Evolutionary conservation across 2,113 vertebrate genomes (phyloP).

Genomic region (Pao palembangensis): DNA sequence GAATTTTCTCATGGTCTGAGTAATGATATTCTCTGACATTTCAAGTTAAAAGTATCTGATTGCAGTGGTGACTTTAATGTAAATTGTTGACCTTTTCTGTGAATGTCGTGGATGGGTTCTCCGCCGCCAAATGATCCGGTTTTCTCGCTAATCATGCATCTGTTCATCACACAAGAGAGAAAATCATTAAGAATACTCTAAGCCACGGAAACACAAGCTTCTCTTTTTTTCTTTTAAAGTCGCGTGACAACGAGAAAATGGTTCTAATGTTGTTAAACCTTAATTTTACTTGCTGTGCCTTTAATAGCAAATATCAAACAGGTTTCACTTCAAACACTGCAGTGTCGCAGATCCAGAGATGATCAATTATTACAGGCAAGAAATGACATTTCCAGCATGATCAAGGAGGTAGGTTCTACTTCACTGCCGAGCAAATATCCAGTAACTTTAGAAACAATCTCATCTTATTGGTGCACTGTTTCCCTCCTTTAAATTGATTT

Average conservation of each 20-base stretch:
- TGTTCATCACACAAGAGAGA: constrained; percentile 1
- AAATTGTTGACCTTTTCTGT: constrained; percentile 7
- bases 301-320: constrained; percentile 23
- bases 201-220: background rate
- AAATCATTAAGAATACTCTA: background rate
- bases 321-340: background rate
- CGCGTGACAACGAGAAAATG: constrained; percentile 1
- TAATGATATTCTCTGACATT: constrained; percentile 10
- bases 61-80: background rate
- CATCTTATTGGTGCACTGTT: background rate
- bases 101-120: background rate
- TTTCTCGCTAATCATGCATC: constrained; percentile 7
- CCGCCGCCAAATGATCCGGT: background rate
- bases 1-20: background rate
- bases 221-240: background rate
- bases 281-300: background rate
- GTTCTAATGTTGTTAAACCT: background rate
- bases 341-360: background rate
- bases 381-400: constrained; percentile 6
- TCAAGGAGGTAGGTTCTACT: constrained; percentile 1
- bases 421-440: background rate
- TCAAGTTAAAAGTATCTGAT: constrained; percentile 8
- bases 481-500: too few species aligned
- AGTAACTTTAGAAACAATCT: constrained; percentile 1
- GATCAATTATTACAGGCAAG: background rate